phyloP scores from a whole-genome alignment of 2,888 invertebrate genomes.

The Andrena fulva region DNA sequence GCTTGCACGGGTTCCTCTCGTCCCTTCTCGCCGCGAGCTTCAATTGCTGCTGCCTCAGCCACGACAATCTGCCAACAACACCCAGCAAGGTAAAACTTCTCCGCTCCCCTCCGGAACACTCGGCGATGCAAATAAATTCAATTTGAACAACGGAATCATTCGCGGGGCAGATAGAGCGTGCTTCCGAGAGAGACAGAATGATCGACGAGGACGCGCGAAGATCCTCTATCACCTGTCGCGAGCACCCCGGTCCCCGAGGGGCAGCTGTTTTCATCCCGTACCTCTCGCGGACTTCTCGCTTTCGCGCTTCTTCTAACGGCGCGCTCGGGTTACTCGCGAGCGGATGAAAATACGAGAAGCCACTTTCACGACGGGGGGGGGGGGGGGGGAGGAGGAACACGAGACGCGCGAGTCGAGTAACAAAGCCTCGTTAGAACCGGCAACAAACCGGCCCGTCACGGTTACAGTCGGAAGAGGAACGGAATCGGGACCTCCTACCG shows the following conservation, averaged over 20 bases:
- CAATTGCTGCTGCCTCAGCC: constrained; percentile 93
- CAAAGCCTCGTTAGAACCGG: constrained; percentile 64
- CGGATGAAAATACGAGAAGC: constrained; percentile 64
- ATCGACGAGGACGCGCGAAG: background rate
- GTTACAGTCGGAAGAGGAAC: constrained; percentile 40
- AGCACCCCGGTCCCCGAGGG: constrained; percentile 27
- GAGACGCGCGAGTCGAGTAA: constrained; percentile 60
- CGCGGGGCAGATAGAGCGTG: background rate
- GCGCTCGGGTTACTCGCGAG: constrained; percentile 61
- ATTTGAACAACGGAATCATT: background rate
- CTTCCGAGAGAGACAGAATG: background rate
- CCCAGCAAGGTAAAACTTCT: constrained; percentile 31
- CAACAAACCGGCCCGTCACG: constrained; percentile 42
- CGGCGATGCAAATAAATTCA: background rate
- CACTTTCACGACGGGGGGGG: constrained; percentile 55
- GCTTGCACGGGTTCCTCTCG: constrained; percentile 85
- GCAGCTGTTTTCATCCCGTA: constrained; percentile 48
- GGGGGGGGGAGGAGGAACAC: constrained; percentile 29
- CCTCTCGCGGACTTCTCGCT: constrained; percentile 51
- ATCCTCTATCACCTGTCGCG: constrained; percentile 34
- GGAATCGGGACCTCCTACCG: constrained; percentile 70
- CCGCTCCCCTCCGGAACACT: constrained; percentile 17
- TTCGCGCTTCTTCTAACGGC: constrained; percentile 39
- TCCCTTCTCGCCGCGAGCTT: constrained; percentile 92
- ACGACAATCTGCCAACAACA: constrained; percentile 85